Conservation (phyloP, 2,113 vertebrate genomes). For the Austrofundulus limnaeus region DNA sequence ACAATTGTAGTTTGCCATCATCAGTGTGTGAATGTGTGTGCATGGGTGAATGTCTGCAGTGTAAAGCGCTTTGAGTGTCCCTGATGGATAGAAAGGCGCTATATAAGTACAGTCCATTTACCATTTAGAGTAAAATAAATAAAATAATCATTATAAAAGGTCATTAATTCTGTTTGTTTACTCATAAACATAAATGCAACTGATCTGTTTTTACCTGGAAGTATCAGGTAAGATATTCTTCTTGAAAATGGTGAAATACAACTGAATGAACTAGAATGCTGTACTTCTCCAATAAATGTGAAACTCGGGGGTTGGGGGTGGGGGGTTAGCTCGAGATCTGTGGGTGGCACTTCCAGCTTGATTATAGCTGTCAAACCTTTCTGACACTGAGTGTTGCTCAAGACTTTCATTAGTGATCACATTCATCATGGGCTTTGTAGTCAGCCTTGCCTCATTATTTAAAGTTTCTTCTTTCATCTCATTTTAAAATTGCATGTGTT, state of each 20-base stretch:
- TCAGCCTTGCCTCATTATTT: background rate
- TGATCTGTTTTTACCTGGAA: background rate
- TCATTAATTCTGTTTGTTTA: background rate
- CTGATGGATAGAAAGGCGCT: too few species aligned
- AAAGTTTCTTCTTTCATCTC: background rate
- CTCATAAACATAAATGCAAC: background rate
- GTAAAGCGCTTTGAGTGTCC: too few species aligned
- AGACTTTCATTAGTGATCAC: slow-evolving; percentile 8
- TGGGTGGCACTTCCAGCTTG: slow-evolving; percentile 5
- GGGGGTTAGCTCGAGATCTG: slow-evolving; percentile 19
- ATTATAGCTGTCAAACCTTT: slow-evolving; percentile 25
- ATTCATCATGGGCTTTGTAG: background rate
- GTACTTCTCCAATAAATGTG: slow-evolving; percentile 9
- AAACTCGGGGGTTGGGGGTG: too few species aligned
- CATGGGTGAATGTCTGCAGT: too few species aligned
- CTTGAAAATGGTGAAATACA: background rate
- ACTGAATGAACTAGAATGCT: slow-evolving; percentile 11
- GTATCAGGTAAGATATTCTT: background rate
- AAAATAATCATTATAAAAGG: too few species aligned
- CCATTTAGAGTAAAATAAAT: too few species aligned
- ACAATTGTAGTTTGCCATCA: too few species aligned
- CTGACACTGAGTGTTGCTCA: background rate
- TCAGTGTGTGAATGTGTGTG: too few species aligned
- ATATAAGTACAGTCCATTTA: too few species aligned
- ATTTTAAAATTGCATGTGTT: background rate